Evolutionary conservation across 2,888 invertebrate species (phyloP), one percentile per base, ranked within the genome.

Genomic region (Plebejus melissa): DNA sequence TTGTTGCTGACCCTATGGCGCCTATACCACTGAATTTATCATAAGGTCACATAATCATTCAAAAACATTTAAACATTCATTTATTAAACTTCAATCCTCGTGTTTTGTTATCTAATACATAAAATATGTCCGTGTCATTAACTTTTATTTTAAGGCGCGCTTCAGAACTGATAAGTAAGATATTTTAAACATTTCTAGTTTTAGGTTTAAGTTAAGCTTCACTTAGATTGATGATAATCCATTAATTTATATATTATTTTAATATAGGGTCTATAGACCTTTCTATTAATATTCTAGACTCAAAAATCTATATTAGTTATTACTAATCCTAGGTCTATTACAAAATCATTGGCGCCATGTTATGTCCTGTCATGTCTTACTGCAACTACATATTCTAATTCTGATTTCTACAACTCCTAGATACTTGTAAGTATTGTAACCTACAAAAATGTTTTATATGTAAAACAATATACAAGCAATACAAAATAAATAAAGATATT

Each of bases 11-110:
- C 46, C 28, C 71, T 22, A 41, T 22, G 72, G 72, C 72, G 72
- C 72, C 72, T 54, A 72, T 70, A 70, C 70, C n/a, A 28, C 28
- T 54, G 72, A 72, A 72, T n/a, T 50, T 71, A 71, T 71, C 54
- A 6, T 22, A 13, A 50, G 72, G 72, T 72, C 46, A 36, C 11
- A 16, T 32, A 72, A 38, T 72, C 46, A 72, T 72, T 72, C 5
- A 32, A 3, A 32, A 72, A 72, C 72, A 72, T 72, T 16, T 6
- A 50, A 50, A 54, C 72, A 46, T 54, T 72, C 54, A 72, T 72
- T 54, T 16, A 54, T 72, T 13, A 70, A n/a, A 70, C 22, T n/a
- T 71, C 0, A 28, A 71, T 71, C 32, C 6, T 72, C 22, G 46
- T 41, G 9, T 41, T 32, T 22, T 54, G 5, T 54, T 54, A 72